Evolutionary conservation across 2,113 vertebrate species (phyloP).

Genomic region (Dinomys branickii): DNA sequence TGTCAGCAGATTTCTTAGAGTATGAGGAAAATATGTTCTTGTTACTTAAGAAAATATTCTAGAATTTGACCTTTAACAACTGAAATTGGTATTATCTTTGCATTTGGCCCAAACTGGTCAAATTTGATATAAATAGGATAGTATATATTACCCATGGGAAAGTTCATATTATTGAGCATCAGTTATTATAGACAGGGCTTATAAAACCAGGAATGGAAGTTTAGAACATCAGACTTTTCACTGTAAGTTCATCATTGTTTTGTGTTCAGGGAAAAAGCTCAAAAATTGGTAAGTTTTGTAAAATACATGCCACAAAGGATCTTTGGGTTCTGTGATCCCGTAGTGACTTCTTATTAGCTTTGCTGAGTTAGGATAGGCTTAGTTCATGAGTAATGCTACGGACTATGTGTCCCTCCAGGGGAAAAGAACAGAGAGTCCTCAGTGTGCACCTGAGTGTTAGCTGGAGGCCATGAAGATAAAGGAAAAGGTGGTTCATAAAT

Average conservation of each 20-base stretch:
- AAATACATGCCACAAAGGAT: neutral
- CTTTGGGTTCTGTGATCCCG: neutral
- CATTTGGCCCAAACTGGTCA: neutral
- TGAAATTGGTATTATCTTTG: neutral
- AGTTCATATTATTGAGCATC: neutral
- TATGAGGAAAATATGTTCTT: neutral
- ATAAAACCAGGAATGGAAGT: neutral
- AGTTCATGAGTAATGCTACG: neutral
- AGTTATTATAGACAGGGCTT: neutral
- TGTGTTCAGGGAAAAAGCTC: neutral
- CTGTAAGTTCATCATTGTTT: neutral
- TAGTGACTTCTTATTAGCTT: neutral
- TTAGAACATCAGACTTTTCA: neutral
- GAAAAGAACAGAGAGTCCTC: neutral
- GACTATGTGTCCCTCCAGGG: neutral
- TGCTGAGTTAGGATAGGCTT: neutral
- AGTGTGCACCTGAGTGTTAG: neutral
- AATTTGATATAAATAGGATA: neutral
- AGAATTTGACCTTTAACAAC: constrained; percentile 52
- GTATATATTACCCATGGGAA: neutral
- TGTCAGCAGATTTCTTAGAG: constrained; percentile 54
- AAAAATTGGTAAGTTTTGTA: neutral
- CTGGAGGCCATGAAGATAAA: neutral
- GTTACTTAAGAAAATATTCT: constrained; percentile 47
- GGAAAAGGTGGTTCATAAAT: neutral